A percentile compares a stretch with the other conserved stretches of the same genome.
Conservation (phyloP, 2,888 invertebrate genomes). For the Biston stratarius region DNA sequence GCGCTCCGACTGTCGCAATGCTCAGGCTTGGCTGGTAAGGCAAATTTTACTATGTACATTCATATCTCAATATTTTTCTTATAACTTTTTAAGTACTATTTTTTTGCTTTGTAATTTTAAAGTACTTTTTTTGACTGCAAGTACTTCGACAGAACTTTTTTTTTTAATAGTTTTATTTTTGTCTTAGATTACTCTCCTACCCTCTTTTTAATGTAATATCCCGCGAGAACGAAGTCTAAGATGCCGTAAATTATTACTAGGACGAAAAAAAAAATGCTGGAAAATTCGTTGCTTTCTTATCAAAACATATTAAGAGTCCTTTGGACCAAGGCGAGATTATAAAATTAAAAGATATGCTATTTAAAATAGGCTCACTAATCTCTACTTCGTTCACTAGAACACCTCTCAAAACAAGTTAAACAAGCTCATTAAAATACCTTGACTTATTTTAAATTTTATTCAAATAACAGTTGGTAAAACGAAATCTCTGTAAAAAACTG, state of each 20-base stretch:
- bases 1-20: constrained; percentile 47
- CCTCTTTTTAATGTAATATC: too few relatives aligned
- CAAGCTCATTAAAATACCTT: constrained; percentile 17
- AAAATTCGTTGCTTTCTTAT: too few relatives aligned
- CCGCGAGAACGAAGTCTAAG: too few relatives aligned
- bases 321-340: neutral
- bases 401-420: constrained; percentile 4
- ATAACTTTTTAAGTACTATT: neutral
- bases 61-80: neutral
- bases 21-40: constrained; percentile 58
- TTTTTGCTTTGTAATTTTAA: too few relatives aligned
- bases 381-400: neutral
- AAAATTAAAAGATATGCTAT: neutral
- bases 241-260: too few relatives aligned
- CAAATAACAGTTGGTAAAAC: neutral
- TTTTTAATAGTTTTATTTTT: too few relatives aligned
- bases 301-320: too few relatives aligned
- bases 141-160: too few relatives aligned
- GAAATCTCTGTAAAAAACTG: neutral
- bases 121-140: too few relatives aligned
- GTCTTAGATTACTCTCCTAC: too few relatives aligned
- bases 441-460: neutral
- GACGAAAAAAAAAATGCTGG: too few relatives aligned
- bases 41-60: neutral
- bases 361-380: neutral